Percentiles rank a stretch among this genome's conserved stretches.
phyloP scores from a whole-genome alignment of 2,113 vertebrate genomes.

The Chrysochloris asiatica region DNA sequence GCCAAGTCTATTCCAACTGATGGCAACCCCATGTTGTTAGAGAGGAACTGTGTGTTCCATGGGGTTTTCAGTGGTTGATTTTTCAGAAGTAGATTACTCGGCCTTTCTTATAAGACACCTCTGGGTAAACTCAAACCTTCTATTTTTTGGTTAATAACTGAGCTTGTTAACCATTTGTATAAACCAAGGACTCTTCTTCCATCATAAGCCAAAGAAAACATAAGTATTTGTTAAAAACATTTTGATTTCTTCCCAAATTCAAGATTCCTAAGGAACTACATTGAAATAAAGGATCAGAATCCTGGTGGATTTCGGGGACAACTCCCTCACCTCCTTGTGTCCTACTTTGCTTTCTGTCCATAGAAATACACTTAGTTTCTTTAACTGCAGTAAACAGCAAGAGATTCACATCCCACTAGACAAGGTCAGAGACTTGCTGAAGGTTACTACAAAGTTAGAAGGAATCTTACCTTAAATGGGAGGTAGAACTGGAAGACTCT shows the following conservation, averaged over 20 bases:
- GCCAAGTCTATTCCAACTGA: background rate
- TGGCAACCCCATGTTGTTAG: no score
- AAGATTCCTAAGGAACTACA: background rate
- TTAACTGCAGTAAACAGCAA: background rate
- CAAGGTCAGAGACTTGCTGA: background rate
- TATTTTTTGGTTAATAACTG: no score
- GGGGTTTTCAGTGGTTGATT: no score
- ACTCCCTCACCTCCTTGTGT: background rate
- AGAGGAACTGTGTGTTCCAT: no score
- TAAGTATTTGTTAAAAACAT: background rate
- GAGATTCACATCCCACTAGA: background rate
- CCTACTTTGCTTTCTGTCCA: background rate
- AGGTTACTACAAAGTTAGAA: background rate
- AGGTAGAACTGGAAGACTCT: background rate
- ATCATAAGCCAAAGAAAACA: background rate
- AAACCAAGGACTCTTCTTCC: background rate
- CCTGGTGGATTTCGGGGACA: background rate
- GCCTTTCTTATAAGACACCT: no score
- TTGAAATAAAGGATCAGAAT: background rate
- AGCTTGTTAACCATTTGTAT: no score
- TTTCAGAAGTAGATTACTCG: no score
- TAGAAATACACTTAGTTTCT: background rate
- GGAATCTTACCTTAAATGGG: background rate
- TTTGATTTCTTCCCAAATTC: background rate
- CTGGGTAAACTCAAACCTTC: no score